Evolutionary conservation across 2,113 vertebrate species (phyloP).

Genomic region (Sprattus sprattus): DNA sequence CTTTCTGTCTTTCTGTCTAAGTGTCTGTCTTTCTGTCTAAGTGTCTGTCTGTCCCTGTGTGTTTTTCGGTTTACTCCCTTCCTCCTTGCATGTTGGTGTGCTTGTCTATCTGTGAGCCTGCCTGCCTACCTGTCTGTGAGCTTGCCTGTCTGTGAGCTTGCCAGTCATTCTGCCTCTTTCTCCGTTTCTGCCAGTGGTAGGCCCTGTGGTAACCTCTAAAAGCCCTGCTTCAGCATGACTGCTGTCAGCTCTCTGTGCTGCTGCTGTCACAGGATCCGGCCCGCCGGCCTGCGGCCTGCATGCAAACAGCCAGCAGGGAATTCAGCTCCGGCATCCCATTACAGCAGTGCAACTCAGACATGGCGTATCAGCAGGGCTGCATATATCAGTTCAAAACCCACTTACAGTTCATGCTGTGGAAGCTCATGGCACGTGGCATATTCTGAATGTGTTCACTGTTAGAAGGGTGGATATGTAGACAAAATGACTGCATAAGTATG

Average conservation of each 20-base stretch:
- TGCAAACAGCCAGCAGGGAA: slow-evolving; percentile 1
- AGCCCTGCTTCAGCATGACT: slow-evolving; percentile 60
- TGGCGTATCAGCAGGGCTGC: background rate
- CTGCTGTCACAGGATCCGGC: background rate
- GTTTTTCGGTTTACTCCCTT: too few relatives aligned
- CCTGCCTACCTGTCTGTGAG: background rate
- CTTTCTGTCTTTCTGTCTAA: background rate
- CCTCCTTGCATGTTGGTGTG: too few relatives aligned
- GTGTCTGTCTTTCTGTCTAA: background rate
- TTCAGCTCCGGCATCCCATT: background rate
- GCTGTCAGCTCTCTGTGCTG: slow-evolving; percentile 10
- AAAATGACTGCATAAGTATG: too few relatives aligned
- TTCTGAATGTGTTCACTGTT: too few relatives aligned
- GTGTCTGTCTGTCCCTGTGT: too few relatives aligned
- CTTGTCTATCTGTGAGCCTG: background rate
- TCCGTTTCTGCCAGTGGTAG: background rate
- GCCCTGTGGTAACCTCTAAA: slow-evolving; percentile 53
- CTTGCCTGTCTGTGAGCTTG: background rate
- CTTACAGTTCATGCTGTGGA: background rate
- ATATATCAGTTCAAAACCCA: background rate
- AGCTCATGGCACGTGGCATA: too few relatives aligned
- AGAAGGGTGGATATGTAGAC: background rate
- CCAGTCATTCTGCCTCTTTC: background rate
- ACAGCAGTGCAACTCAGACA: background rate
- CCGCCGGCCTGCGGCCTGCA: background rate